Evolutionary conservation across 2,113 vertebrate species (phyloP), one percentile per base, ranked within the genome.

Genomic region (Tursiops truncatus): DNA sequence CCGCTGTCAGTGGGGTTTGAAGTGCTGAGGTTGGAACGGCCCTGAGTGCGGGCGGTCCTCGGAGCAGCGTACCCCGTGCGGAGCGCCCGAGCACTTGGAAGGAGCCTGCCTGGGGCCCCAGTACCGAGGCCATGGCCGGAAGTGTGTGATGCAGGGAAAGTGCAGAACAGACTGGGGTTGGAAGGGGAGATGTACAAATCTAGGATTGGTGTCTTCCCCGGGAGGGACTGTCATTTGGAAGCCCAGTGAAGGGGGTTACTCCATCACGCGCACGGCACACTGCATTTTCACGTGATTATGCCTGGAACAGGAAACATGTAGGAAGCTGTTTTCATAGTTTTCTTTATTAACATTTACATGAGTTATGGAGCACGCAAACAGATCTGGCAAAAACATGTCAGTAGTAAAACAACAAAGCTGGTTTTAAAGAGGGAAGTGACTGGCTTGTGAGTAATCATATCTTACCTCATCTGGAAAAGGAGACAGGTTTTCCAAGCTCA

Each of bases 261-360:
- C 56, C 47, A 0, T 33, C 0, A n/a, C 38, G 6, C 1, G 0
- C 0, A 0, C 0, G 28, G 70, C 6, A 0, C 26, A 5, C 31
- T 21, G 53, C 44, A 33, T 36, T 14, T 58, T 50, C 31, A 26
- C 28, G 1, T 80, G n/a, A 44, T 91, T 77, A 74, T 1, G 50
- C 67, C 67, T 6, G 12, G 36, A 63, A 60, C 83, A 73, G 70
- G 74, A 94, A 86, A 56, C 88, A 12, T 4, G 83, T 14, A 68
- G 87, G 94, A 85, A 74, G 93, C 81, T 41, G 56, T 31, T 92
- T 74, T 33, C 91, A 36, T 70, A 41, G 63, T 47, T 33, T 41
- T 77, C 47, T 53, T 91, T 58, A 36, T 67, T 80, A 87, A 80
- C 1, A 0, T 70, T 80, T 71, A 58, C 65, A 18, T 33, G 90